Evolutionary conservation across 1,140 invertebrate species (phyloP).

Genomic region (Pseudomyrmex cubaensis): DNA sequence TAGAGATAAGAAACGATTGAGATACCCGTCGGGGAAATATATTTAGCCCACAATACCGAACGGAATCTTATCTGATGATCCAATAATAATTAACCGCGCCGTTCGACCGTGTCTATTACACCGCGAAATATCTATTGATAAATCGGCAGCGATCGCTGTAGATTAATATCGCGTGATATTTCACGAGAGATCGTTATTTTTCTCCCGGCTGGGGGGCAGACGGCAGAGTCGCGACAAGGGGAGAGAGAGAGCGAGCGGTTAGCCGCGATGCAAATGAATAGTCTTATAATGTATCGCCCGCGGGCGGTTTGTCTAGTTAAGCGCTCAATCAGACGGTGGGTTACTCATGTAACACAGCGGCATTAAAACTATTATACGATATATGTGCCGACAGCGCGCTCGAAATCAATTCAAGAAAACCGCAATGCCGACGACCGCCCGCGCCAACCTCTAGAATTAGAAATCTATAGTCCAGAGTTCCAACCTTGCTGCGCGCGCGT

Average conservation of each 20-base stretch:
- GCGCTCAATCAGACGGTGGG: conserved; percentile 45
- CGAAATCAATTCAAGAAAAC: conserved; percentile 53
- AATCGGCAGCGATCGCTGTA: conserved; percentile 4
- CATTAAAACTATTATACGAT: conserved; percentile 41
- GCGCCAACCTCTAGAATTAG: background rate
- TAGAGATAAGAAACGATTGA: conserved; percentile 23
- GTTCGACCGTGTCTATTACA: conserved; percentile 28
- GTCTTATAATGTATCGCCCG: conserved; percentile 53
- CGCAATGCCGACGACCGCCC: background rate
- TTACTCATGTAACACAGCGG: conserved; percentile 44
- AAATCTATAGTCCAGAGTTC: conserved; percentile 20
- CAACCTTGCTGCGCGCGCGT: background rate
- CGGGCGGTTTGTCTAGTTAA: conserved; percentile 58
- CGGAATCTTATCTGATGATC: conserved; percentile 21
- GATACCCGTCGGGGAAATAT: conserved; percentile 40
- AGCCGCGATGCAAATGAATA: conserved; percentile 53
- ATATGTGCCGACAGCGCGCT: conserved; percentile 42
- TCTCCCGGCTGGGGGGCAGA: conserved; percentile 13
- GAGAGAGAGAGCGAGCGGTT: conserved; percentile 41
- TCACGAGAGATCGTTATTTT: conserved; percentile 41
- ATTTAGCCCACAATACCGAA: conserved; percentile 45
- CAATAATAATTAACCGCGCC: conserved; percentile 59
- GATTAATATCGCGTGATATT: conserved; percentile 61
- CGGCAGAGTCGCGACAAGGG: conserved; percentile 34
- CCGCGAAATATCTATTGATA: conserved; percentile 30